Evolutionary conservation across 2,797 vertebrate genomes (phyloP), one percentile per base, ranked within the genome.

Genomic region (Diceros bicornis): DNA sequence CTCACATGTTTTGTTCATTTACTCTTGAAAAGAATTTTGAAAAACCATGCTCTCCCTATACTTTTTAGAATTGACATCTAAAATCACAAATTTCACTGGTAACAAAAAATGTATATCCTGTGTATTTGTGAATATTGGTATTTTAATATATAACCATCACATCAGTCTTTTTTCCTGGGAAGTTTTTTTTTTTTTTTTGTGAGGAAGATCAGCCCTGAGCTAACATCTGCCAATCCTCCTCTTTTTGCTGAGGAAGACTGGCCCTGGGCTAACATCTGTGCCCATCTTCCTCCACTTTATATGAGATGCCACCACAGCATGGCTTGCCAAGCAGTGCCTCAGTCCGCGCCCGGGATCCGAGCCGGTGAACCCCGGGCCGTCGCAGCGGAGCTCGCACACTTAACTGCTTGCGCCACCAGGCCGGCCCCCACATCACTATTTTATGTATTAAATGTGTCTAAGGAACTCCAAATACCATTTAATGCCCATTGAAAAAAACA

Each of bases 401-500:
- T 41, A 41, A 41, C 41, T 41, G 41, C 41, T 41, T 41, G 41
- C 41, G 41, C 41, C 41, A 41, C 41, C 41, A 5, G 41, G 41
- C 41, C 41, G 41, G 41, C 41, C 41, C 41, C 4, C 41, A 4
- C 41, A 37, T 69, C n/a, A 74, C 20, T 71, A 13, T 92, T 88
- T 62, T 89, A 59, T 93, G 44, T 55, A 74, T 86, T 97, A 91
- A 82, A 77, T 44, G 9, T 44, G 52, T 72, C n/a, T 64, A 83
- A 79, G n/a, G 34, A 44, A 74, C 11, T 47, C 68, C 47, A 91
- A 93, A 96, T 47, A 68, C 41, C 37, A 84, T 74, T 94, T 85
- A 93, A 72, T 89, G 29, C 2, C 29, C 17, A 4, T 44, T 89
- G 12, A 57, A 34, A 61, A 55, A 90, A 75, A 25, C 50, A 86